Conservation (phyloP, 1,140 invertebrate species). For the Drosophila bifasciata region DNA sequence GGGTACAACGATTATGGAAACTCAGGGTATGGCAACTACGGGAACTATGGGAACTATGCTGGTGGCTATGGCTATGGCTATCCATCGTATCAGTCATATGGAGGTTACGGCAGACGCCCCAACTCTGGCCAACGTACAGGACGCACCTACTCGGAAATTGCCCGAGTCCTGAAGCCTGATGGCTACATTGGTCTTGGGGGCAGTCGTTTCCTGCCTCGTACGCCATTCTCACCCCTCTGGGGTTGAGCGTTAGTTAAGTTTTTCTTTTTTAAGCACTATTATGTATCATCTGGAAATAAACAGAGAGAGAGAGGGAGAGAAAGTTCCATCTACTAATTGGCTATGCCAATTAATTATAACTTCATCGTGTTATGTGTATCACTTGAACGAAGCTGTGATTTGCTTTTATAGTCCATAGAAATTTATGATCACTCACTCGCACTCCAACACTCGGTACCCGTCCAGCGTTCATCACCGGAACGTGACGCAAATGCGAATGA, state of each 20-base stretch:
- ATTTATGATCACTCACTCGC: conserved; percentile 41
- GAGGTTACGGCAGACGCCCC: background rate
- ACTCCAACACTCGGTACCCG: conserved; percentile 2
- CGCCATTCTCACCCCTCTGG: conserved; percentile 44
- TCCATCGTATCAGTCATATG: conserved; percentile 1
- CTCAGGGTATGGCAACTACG: background rate
- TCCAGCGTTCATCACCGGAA: conserved; percentile 29
- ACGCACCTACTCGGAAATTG: conserved; percentile 62
- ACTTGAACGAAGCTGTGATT: too few species aligned
- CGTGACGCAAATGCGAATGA: conserved; percentile 53
- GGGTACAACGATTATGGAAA: background rate
- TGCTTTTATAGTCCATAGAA: background rate
- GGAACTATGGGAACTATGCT: conserved; percentile 22
- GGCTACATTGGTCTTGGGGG: conserved; percentile 54
- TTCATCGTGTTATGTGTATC: too few species aligned
- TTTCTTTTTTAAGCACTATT: conserved; percentile 32
- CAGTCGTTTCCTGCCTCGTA: conserved; percentile 45
- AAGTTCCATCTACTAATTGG: conserved; percentile 22
- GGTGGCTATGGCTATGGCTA: conserved; percentile 40
- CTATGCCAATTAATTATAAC: conserved; percentile 2
- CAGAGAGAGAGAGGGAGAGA: conserved; percentile 14
- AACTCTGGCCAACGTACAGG: conserved; percentile 50
- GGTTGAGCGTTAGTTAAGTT: conserved; percentile 27
- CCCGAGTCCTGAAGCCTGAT: conserved; percentile 45
- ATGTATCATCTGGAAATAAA: conserved; percentile 31